These are phyloP conservation scores for Elachura formosa DNA, from an alignment of 2,113 vertebrate genomes.

Conservation along the genomic window DNA sequence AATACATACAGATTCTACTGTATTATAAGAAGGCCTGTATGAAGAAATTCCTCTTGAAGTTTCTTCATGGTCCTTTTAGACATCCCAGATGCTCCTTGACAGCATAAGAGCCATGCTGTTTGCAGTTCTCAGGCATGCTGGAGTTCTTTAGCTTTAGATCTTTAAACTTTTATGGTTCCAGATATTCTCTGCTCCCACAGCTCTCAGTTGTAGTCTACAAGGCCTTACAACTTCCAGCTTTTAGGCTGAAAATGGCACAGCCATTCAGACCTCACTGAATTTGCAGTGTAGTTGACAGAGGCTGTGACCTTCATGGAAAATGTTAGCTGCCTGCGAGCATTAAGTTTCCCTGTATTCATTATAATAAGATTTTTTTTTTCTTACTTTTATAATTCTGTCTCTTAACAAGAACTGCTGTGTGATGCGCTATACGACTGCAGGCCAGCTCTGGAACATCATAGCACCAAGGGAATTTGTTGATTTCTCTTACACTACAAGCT, in stretches of 20 bases:
- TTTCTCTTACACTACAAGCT: conserved; percentile 82
- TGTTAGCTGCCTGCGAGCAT: background rate
- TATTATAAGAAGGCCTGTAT: background rate
- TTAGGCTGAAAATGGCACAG: background rate
- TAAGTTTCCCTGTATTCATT: background rate
- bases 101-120: background rate
- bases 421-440: conserved; percentile 82
- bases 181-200: background rate
- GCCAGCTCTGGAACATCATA: conserved; percentile 83
- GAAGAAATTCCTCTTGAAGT: background rate
- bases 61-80: background rate
- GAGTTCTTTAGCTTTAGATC: background rate
- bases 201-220: background rate
- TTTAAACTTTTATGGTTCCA: background rate
- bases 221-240: background rate
- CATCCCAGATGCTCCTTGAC: background rate
- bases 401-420: conserved; percentile 78
- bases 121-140: background rate
- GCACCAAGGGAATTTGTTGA: conserved; percentile 85
- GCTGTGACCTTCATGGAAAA: background rate
- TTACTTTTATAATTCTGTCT: background rate
- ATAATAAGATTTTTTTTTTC: background rate
- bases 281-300: background rate
- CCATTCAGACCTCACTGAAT: background rate
- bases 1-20: background rate